Base-by-base conservation (phyloP, 1,140 invertebrate species). In the Cotesia typhae region DNA sequence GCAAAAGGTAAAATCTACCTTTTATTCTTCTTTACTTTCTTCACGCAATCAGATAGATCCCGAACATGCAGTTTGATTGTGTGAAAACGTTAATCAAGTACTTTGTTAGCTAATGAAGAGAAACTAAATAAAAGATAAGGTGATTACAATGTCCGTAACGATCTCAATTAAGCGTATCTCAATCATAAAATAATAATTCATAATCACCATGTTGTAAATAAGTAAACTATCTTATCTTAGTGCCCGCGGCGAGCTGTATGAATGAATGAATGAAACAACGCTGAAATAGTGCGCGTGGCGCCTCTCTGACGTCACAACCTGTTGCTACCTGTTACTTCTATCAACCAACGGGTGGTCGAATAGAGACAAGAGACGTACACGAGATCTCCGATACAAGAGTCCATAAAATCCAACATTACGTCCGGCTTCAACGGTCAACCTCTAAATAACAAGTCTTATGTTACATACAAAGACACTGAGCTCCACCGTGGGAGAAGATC, bases 271-370 rank as follows among this genome's bases (percentile, higher is more conserved):
- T 79, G 77, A 78, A 79, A 79, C 83, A 52, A 55, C 57, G 57
- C 20, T 28, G 20, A 59, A 28, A 59, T 17, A 20, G 20, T 59
- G 57, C 69, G 17, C 69, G 64, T 67, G 65, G 65, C 65, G 51
- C 69, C 47, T 65, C 52, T 73, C 28, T 84, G 82, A 84, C 81
- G 80, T 84, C 82, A 83, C 78, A 80, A 83, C 80, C 82, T 83
- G 80, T 81, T 81, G 78, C 79, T 83, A 86, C 79, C 81, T 81
- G 78, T 80, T 61, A 20, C 10, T 47, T 47, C 41, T 47, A 47
- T 9, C 41, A 7, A 47, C 41, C 70, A 72, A 75, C 66, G 74
- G 70, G 74, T 75, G 70, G 70, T 52, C 65, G 37, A 47, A 65
- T 14, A 28, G 10, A 51, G n/a, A 35, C 17, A 57, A 67, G 37